A percentile compares a stretch with the other conserved stretches of the same genome.
phyloP scores from a whole-genome alignment of 2,113 vertebrate species.

The Craseonycteris thonglongyai region DNA sequence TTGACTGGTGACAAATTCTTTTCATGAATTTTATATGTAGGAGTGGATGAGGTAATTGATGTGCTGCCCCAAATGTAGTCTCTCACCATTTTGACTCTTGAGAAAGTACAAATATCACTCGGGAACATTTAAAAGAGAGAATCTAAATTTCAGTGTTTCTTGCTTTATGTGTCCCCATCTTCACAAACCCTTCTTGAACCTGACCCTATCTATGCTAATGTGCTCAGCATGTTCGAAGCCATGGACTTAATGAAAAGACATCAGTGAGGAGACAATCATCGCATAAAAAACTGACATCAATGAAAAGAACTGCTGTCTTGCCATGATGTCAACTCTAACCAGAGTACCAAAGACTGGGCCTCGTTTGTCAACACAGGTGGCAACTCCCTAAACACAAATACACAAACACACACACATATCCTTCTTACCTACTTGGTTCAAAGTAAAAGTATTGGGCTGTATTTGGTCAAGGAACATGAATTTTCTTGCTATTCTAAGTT shows the following conservation, averaged over 20 bases:
- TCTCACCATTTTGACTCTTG: background rate
- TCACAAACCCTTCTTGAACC: background rate
- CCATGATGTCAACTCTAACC: background rate
- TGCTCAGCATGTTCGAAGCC: background rate
- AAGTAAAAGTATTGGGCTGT: background rate
- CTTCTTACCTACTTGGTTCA: background rate
- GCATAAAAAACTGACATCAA: background rate
- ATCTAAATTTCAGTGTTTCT: background rate
- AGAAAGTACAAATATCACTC: background rate
- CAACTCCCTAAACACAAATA: background rate
- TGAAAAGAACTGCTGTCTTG: background rate
- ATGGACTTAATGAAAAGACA: background rate
- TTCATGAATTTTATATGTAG: background rate
- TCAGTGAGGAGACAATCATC: background rate
- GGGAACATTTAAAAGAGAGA: background rate
- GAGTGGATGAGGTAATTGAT: rapidly evolving
- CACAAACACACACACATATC: background rate
- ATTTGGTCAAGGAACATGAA: background rate
- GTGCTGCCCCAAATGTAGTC: too few species aligned
- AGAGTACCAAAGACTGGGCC: background rate
- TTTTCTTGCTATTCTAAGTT: background rate
- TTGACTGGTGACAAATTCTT: too few species aligned
- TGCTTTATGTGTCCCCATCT: background rate
- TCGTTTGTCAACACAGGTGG: background rate
- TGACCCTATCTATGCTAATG: too few species aligned